Evolutionary conservation across 2,113 vertebrate genomes (phyloP).

Genomic region (Kryptolebias marmoratus): DNA sequence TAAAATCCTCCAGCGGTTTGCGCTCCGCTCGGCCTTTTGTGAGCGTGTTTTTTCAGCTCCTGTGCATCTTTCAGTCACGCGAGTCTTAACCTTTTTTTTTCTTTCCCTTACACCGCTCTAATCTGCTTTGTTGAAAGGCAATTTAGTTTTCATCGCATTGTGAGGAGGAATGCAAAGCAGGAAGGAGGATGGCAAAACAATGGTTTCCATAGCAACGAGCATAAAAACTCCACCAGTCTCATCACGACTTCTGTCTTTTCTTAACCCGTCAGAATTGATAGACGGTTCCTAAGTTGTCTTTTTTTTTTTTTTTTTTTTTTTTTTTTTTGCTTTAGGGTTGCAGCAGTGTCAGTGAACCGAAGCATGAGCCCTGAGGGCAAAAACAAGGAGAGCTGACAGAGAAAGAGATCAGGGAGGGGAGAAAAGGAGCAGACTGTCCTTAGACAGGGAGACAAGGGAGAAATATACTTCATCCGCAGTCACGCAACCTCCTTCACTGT

Average conservation of each 20-base stretch:
- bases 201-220: conserved; percentile 73
- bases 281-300: conserved; percentile 1
- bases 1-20: conserved; percentile 37
- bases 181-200: conserved; percentile 82
- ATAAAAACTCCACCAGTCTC: conserved; percentile 32
- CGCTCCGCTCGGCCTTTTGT: conserved; percentile 38
- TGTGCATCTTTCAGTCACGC: conserved; percentile 68
- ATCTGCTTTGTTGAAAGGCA: conserved; percentile 78
- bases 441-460: conserved; percentile 64
- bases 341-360: conserved; percentile 57
- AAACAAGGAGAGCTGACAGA: conserved; percentile 53
- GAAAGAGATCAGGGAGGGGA: conserved; percentile 44
- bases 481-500: conserved; percentile 71
- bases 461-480: conserved; percentile 70
- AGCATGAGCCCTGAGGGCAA: conserved; percentile 51
- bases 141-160: conserved; percentile 82
- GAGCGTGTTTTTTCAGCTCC: conserved; percentile 42
- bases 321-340: conserved; percentile 49
- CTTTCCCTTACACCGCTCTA: conserved; percentile 70
- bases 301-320: conserved; percentile 14
- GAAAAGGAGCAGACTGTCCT: conserved; percentile 69
- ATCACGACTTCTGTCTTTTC: conserved; percentile 20
- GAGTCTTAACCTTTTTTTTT: conserved; percentile 63
- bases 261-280: conserved; percentile 28
- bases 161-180: conserved; percentile 81